Evolutionary conservation across 2,888 invertebrate genomes (phyloP).

Genomic region (Heterodera filipjevi): DNA sequence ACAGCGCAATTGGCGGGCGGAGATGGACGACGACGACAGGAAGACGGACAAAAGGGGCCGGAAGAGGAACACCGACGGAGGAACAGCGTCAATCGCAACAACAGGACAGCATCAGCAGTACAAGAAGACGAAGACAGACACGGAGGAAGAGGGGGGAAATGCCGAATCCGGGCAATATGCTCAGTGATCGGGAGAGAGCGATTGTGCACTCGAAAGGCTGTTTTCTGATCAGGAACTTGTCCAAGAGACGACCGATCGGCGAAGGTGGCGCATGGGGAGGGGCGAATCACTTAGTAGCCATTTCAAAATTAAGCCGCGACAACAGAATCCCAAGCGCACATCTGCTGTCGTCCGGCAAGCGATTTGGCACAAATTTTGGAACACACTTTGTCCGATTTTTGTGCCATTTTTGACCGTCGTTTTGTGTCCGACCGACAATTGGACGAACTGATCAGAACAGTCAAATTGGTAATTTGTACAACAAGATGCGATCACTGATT

Average conservation of each 20-base stretch:
- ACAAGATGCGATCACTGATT: neutral
- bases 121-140: neutral
- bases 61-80: neutral
- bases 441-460: constrained; percentile 4
- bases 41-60: neutral
- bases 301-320: neutral
- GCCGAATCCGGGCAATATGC: neutral
- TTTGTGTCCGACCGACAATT: neutral
- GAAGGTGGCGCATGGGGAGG: neutral
- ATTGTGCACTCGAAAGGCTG: constrained; percentile 28
- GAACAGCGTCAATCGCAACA: neutral
- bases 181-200: constrained; percentile 26
- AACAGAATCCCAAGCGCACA: neutral
- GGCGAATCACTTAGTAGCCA: neutral
- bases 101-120: neutral
- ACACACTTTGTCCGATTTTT: neutral
- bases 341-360: neutral
- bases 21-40: constrained; percentile 1
- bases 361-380: neutral
- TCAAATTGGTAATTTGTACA: neutral
- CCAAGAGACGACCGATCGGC: neutral
- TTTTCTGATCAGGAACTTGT: constrained; percentile 41
- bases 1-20: neutral
- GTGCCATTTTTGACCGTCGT: neutral
- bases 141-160: neutral